phyloP scores from a whole-genome alignment of 1,140 invertebrate genomes.

The Lepeophtheirus salmonis region DNA sequence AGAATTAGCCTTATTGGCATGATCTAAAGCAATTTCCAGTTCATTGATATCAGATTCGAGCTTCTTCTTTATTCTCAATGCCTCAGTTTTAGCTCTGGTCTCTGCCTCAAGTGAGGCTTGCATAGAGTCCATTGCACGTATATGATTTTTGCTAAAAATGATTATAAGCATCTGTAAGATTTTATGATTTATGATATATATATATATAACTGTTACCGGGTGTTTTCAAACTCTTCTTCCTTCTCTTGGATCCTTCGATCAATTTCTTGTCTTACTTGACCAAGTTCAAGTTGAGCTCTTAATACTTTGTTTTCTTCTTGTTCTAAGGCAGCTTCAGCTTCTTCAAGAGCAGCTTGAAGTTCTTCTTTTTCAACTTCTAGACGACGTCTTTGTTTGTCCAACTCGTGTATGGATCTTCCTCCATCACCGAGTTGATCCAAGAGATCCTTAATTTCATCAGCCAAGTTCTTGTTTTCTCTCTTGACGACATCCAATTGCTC shows the following conservation, averaged over 20 bases:
- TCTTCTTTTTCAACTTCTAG: slow-evolving; percentile 98
- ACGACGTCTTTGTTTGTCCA: slow-evolving; percentile 91
- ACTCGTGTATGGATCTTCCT: slow-evolving; percentile 82
- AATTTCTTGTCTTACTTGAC: slow-evolving; percentile 93
- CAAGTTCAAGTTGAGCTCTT: slow-evolving; percentile 85
- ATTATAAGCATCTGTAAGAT: slow-evolving; percentile 21
- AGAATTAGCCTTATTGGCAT: slow-evolving; percentile 31
- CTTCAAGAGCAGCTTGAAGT: slow-evolving; percentile 86
- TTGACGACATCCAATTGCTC: slow-evolving; percentile 92
- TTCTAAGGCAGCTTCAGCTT: slow-evolving; percentile 94
- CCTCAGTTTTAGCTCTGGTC: slow-evolving; percentile 76
- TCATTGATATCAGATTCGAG: slow-evolving; percentile 38
- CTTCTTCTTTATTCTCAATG: slow-evolving; percentile 37
- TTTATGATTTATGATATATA: slow-evolving; percentile 25
- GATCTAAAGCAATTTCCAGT: slow-evolving; percentile 35
- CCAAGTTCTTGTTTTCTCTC: slow-evolving; percentile 97
- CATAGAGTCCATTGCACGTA: slow-evolving; percentile 96
- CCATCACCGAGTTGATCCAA: slow-evolving; percentile 96
- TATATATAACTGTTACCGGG: slow-evolving; percentile 31
- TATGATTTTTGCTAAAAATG: slow-evolving; percentile 77
- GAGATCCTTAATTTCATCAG: slow-evolving; percentile 94
- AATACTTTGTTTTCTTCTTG: slow-evolving; percentile 96
- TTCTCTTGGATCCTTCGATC: slow-evolving; percentile 97
- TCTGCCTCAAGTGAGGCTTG: slow-evolving; percentile 97
- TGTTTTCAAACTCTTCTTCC: slow-evolving; percentile 99